phyloP scores from a whole-genome alignment of 2,888 invertebrate genomes.

The Heliconius aoede region DNA sequence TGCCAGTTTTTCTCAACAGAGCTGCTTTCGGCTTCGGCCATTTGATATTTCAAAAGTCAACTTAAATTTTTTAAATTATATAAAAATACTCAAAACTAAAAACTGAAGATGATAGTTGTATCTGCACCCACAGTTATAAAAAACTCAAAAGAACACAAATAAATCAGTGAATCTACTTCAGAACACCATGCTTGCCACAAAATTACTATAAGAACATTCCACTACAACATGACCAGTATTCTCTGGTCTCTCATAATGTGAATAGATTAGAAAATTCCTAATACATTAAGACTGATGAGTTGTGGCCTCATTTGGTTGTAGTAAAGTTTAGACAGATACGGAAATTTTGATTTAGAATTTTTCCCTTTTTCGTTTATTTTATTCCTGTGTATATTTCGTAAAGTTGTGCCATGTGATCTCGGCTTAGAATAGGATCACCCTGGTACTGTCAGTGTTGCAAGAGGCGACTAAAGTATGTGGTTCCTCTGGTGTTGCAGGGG shows the following conservation, averaged over 20 bases:
- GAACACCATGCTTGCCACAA: slow-evolving; percentile 26
- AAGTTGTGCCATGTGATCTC: no score
- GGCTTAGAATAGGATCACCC: no score
- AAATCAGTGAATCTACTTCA: slow-evolving; percentile 28
- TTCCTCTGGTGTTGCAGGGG: no score
- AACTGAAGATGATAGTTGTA: neutral
- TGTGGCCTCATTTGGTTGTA: neutral
- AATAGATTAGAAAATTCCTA: neutral
- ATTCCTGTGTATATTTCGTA: no score
- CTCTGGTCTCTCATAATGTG: slow-evolving; percentile 17
- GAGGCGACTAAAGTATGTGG: no score
- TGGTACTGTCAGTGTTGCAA: no score
- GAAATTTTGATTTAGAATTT: neutral
- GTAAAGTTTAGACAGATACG: neutral
- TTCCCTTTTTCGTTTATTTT: neutral
- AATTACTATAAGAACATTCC: slow-evolving; percentile 36
- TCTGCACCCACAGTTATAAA: neutral
- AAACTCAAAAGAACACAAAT: slow-evolving; percentile 23
- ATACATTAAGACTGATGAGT: neutral
- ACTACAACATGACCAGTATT: slow-evolving; percentile 19
- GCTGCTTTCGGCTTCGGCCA: neutral
- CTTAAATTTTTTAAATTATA: no score
- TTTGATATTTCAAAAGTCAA: no score
- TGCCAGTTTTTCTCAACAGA: neutral
- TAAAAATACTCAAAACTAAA: neutral